A percentile compares a stretch with the other conserved stretches of the same genome.
Conservation (phyloP, 2,113 vertebrate genomes). For the Sphaerodactylus townsendi region DNA sequence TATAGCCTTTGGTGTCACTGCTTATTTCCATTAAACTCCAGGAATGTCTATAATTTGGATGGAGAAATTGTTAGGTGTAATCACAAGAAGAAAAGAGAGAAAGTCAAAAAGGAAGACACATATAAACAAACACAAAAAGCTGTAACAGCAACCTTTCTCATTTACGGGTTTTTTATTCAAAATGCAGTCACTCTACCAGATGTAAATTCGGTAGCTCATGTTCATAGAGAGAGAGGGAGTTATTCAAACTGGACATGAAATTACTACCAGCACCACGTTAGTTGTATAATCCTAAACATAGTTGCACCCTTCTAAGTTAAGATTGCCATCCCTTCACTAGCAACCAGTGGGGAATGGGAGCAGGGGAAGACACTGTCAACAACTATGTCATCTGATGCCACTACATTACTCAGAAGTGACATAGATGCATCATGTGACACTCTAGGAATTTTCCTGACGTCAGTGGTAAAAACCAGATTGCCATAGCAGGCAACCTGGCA, state of each 20-base stretch:
- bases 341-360: too few relatives aligned
- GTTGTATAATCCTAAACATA: too few relatives aligned
- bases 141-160: background rate
- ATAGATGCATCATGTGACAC: too few relatives aligned
- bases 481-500: too few relatives aligned
- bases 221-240: background rate
- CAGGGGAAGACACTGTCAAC: too few relatives aligned
- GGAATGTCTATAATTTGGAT: slow-evolving; percentile 24
- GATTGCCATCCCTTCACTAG: too few relatives aligned
- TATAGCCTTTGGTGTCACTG: slow-evolving; percentile 3
- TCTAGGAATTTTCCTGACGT: too few relatives aligned
- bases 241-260: background rate
- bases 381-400: too few relatives aligned
- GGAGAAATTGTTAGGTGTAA: slow-evolving; percentile 5
- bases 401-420: too few relatives aligned
- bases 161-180: background rate
- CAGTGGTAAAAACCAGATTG: too few relatives aligned
- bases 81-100: background rate
- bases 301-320: too few relatives aligned
- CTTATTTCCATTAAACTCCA: slow-evolving; percentile 15
- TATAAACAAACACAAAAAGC: background rate
- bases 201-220: background rate
- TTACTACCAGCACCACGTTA: background rate
- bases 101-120: background rate
- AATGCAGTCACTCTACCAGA: background rate